Conservation (phyloP, 2,888 invertebrate genomes). For the Archips crataeganus region DNA sequence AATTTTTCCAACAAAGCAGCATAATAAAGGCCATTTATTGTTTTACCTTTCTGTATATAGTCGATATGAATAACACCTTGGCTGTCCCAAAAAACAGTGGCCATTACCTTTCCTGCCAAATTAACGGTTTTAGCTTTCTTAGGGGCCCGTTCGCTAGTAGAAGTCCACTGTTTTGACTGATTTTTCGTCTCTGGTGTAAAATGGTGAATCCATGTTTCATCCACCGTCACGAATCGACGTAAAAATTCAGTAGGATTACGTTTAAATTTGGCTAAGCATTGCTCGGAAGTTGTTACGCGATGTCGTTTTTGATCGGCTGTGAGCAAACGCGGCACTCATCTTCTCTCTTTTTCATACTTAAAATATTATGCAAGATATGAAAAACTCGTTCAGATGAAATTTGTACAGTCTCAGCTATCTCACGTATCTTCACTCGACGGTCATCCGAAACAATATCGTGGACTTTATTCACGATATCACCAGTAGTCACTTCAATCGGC, state of each 20-base stretch:
- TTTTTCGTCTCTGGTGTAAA: conserved; percentile 12
- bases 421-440: too few species aligned
- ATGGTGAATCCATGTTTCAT: background rate
- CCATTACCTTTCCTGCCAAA: background rate
- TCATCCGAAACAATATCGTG: conserved; percentile 42
- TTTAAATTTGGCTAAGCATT: conserved; percentile 1
- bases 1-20: too few species aligned
- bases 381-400: too few species aligned
- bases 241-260: conserved; percentile 22
- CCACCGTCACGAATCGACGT: background rate
- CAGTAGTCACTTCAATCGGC: conserved; percentile 45
- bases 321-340: conserved; percentile 35
- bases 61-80: background rate
- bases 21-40: too few species aligned
- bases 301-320: conserved; percentile 21
- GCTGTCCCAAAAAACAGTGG: background rate
- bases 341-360: conserved; percentile 30
- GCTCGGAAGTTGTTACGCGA: background rate
- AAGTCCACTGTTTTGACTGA: conserved; percentile 10
- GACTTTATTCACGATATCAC: conserved; percentile 27
- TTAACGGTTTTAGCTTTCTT: conserved; percentile 10
- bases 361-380: too few species aligned
- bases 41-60: background rate
- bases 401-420: too few species aligned
- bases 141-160: background rate